phyloP scores from a whole-genome alignment of 1,140 invertebrate species.

The Megalonaias nervosa region DNA sequence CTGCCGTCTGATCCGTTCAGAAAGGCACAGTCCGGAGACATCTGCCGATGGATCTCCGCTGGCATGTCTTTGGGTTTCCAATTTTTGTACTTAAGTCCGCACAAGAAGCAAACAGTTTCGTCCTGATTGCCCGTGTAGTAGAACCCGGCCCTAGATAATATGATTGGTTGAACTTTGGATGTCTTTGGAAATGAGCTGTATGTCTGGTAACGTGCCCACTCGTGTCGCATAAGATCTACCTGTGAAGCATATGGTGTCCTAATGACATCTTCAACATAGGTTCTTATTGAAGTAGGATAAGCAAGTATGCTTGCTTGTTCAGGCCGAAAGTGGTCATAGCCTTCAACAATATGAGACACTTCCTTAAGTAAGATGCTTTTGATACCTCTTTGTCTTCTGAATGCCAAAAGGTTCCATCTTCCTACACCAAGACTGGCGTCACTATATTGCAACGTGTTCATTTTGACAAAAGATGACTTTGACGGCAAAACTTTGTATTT shows the following conservation, averaged over 20 bases:
- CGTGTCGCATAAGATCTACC: background rate
- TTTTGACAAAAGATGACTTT: too few species aligned
- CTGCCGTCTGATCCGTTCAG: background rate
- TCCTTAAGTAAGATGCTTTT: too few species aligned
- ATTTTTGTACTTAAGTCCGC: background rate
- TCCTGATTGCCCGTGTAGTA: background rate
- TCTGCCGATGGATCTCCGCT: background rate
- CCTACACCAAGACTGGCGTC: too few species aligned
- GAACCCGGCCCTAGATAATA: background rate
- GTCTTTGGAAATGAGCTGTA: background rate
- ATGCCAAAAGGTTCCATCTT: too few species aligned
- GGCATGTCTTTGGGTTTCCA: background rate
- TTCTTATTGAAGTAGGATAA: background rate
- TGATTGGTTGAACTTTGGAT: background rate
- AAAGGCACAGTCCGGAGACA: constrained; percentile 1
- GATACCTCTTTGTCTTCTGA: too few species aligned
- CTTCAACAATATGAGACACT: too few species aligned
- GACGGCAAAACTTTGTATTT: too few species aligned
- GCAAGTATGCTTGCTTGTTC: background rate
- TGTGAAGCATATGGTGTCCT: background rate
- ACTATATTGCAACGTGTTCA: too few species aligned
- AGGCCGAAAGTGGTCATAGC: too few species aligned
- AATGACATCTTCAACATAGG: background rate
- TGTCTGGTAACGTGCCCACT: background rate
- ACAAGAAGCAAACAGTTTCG: background rate